Evolutionary conservation across 2,113 vertebrate species (phyloP), one percentile per base, ranked within the genome.

Genomic region (Barbus barbus): DNA sequence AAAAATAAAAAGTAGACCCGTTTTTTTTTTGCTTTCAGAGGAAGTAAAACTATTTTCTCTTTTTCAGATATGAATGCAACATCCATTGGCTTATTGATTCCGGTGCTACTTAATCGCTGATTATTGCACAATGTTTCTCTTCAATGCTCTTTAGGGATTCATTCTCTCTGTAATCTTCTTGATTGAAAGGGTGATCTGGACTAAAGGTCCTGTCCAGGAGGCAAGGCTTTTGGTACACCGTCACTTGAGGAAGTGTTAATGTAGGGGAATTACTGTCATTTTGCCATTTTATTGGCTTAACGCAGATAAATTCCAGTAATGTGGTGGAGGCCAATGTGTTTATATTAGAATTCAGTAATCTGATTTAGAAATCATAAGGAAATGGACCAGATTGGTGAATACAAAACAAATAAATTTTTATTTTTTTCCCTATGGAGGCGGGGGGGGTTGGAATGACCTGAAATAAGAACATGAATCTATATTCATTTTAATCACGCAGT

Each of bases 61-160:
- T 20, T 69, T 89, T 28, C 90, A 94, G 94, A 92, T 94, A 88
- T 95, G 89, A 94, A 86, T 26, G 24, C 76, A 36, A 16, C 31
- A 48, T 63, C 1, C 36, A 24, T 3, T 73, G 72, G 78, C 78
- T 88, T 38, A 33, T 56, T 84, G 58, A 46, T 85, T 44, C 73
- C 73, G 61, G 63, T 84, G 72, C 86, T 87, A 85, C 87, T 90
- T 81, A 88, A 88, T 22, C 69, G 85, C 92, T 92, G 89, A 90
- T 90, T 69, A 74, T 82, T 86, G 80, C 87, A 90, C 91, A 91
- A 9, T 3, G 73, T 14, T 87, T 79, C 22, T 56, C 60, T 22
- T 22, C 31, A 26, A 9, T 38, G 58, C 78, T 58, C 38, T 63
- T 61, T 38, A 28, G 16, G 38, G 14, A 20, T 26, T 53, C 33